Evolutionary conservation across 2,113 vertebrate genomes (phyloP), one percentile per base, ranked within the genome.

Genomic region (Alces alces): DNA sequence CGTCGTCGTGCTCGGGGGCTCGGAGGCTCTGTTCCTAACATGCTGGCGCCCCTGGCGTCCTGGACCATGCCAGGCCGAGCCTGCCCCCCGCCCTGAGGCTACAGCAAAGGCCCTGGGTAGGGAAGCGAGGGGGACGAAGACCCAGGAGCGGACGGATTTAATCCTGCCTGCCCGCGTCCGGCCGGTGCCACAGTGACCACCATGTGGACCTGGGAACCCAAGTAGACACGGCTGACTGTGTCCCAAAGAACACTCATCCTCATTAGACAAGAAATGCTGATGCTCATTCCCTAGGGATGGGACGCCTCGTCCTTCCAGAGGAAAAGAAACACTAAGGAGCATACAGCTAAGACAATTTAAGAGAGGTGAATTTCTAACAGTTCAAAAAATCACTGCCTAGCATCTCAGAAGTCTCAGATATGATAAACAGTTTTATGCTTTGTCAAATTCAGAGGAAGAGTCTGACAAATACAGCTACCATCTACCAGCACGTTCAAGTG

Each of bases 161-260:
- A 17, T 25, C 91, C 95, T 47, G 78, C 55, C 78, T 55, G 47
- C 25, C 60, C 14, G 7, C 4, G 36, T 14, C 90, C 30, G 90
- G 94, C 66, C 58, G 85, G 43, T 76, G 97, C 80, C 50, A 73
- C 54, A 55, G 86, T 47, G 23, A 64, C 12, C 57, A 92, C 86
- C 89, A 89, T 96, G 89, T 93, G n/a, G 96, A 85, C 27, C 61
- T 61, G 28, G 55, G 93, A 95, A 91, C 47, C 93, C 54, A 82
- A 25, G 50, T 1, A 66, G 73, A 55, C 58, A 45, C 45, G 93
- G 93, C 78, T 93, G 76, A 87, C 52, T 95, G 73, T 86, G 45
- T 82, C 86, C 70, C 85, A 91, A 57, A 96, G 90, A 95, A 82
- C 83, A 43, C 19, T 58, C 61, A 54, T 14, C 27, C 95, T 89